phyloP scores from a whole-genome alignment of 2,113 vertebrate species.

The Calyptommatus sinebrachiatus region DNA sequence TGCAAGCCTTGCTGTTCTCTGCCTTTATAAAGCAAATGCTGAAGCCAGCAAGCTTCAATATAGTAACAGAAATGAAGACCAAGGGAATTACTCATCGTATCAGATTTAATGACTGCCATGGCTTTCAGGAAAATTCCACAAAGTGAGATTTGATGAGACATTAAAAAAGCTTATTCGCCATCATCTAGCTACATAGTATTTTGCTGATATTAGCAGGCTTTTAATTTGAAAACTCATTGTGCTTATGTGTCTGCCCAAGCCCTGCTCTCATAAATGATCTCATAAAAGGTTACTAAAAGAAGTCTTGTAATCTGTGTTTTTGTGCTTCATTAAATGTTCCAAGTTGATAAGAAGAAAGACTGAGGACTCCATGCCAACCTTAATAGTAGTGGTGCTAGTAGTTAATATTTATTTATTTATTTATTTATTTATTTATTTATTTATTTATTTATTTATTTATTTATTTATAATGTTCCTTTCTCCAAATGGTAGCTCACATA shows the following conservation, averaged over 20 bases:
- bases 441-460: too few relatives aligned
- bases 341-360: too few relatives aligned
- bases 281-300: background rate
- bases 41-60: conserved; percentile 4
- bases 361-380: too few relatives aligned
- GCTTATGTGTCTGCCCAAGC: background rate
- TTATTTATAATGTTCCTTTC: too few relatives aligned
- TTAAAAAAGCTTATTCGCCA: conserved; percentile 5
- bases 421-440: too few relatives aligned
- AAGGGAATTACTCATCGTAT: background rate
- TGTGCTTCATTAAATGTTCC: too few relatives aligned
- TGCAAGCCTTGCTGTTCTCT: background rate
- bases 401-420: too few relatives aligned
- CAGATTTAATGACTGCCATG: conserved; percentile 1
- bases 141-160: conserved; percentile 1
- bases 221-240: background rate
- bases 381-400: too few relatives aligned
- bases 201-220: background rate
- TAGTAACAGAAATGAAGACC: conserved; percentile 1
- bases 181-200: background rate
- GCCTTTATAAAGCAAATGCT: conserved; percentile 15
- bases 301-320: too few relatives aligned
- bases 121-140: conserved; percentile 10
- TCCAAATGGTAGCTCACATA: too few relatives aligned
- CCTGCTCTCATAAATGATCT: background rate